A percentile compares a stretch with the other conserved stretches of the same genome.
Evolutionary conservation across 2,888 invertebrate genomes (phyloP).

Genomic region (Oxycera nigricornis): DNA sequence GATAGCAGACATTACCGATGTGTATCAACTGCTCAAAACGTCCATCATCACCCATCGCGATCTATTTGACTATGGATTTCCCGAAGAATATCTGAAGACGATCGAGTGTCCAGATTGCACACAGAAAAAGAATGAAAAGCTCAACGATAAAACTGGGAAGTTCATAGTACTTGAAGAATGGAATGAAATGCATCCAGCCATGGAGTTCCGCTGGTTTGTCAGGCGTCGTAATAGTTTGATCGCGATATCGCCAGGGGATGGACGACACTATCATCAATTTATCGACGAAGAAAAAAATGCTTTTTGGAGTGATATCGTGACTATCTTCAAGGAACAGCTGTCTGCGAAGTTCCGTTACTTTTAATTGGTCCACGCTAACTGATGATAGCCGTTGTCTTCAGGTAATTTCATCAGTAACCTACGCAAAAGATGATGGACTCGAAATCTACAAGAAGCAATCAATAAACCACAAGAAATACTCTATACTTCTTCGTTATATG

Average conservation of each 20-base stretch:
- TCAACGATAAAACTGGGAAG: constrained; percentile 14
- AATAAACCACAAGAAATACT: too few species aligned
- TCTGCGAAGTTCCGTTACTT: too few species aligned
- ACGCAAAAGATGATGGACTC: too few species aligned
- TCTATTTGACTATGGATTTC: constrained; percentile 34
- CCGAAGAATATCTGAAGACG: too few species aligned
- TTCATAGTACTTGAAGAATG: constrained; percentile 48
- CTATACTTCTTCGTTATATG: too few species aligned
- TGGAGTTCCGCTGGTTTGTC: constrained; percentile 50
- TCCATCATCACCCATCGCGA: constrained; percentile 47
- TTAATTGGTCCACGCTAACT: too few species aligned
- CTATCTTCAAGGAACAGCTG: constrained; percentile 49
- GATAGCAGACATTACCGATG: constrained; percentile 47
- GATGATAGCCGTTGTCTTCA: too few species aligned
- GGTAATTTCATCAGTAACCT: too few species aligned
- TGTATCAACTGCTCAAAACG: constrained; percentile 49
- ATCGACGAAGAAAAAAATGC: constrained; percentile 45
- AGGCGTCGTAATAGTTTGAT: constrained; percentile 44
- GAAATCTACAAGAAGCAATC: too few species aligned
- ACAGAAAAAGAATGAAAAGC: too few species aligned
- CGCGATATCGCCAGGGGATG: constrained; percentile 49
- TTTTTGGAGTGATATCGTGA: constrained; percentile 48
- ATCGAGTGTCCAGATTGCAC: too few species aligned
- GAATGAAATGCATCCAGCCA: constrained; percentile 49
- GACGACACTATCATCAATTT: constrained; percentile 49